These are phyloP conservation scores for Sinelater perroti DNA, from an alignment of 2,888 invertebrate genomes.

Conservation along the genomic window DNA sequence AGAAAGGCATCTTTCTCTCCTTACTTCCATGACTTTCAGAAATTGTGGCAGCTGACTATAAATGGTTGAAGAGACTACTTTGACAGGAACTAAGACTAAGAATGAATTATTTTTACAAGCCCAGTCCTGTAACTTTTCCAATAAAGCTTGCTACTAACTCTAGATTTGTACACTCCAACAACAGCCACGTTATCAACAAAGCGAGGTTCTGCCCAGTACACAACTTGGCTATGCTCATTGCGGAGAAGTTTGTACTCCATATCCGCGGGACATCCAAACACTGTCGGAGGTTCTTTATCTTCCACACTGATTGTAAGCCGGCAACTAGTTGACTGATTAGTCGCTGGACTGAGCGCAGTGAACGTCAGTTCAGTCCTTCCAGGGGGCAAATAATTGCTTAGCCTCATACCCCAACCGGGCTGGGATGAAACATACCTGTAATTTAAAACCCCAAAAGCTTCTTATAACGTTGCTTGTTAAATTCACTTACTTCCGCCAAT, in stretches of 20 bases:
- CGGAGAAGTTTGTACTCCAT: slow-evolving; percentile 66
- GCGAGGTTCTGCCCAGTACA: slow-evolving; percentile 72
- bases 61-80: too few species aligned
- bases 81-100: too few species aligned
- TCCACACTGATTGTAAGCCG: slow-evolving; percentile 67
- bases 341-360: slow-evolving; percentile 66
- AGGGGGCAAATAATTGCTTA: slow-evolving; percentile 67
- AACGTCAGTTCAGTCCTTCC: slow-evolving; percentile 69
- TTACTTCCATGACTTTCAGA: too few species aligned
- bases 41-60: too few species aligned
- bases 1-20: too few species aligned
- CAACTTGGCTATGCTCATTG: slow-evolving; percentile 65
- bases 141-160: slow-evolving; percentile 56
- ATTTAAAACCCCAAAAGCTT: slow-evolving; percentile 16
- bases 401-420: slow-evolving; percentile 70
- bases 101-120: too few species aligned
- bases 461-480: not conserved
- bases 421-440: slow-evolving; percentile 67
- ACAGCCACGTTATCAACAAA: slow-evolving; percentile 69
- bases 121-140: not conserved
- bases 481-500: slow-evolving; percentile 65
- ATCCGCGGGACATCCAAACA: slow-evolving; percentile 69
- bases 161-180: slow-evolving; percentile 67
- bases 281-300: slow-evolving; percentile 67
- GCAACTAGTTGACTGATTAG: slow-evolving; percentile 67